Evolutionary conservation across 2,888 invertebrate species (phyloP).

Genomic region (Meteorus cinctellus): DNA sequence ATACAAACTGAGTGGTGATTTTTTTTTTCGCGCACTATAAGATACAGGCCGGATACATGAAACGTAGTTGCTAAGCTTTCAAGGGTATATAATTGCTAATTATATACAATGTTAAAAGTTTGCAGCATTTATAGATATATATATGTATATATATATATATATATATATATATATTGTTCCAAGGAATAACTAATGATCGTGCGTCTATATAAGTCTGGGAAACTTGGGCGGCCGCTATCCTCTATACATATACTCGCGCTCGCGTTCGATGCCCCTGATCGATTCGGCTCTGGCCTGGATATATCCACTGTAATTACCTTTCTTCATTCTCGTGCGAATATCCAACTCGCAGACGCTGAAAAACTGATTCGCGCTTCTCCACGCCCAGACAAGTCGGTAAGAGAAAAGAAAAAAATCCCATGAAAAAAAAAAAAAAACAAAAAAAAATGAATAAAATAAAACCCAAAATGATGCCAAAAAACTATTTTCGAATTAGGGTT

Average conservation of each 20-base stretch:
- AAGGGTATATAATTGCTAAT: conserved; percentile 25
- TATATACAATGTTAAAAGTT: conserved; percentile 16
- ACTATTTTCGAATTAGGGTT: background rate
- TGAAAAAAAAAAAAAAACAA: background rate
- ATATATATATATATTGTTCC: background rate
- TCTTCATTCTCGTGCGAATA: conserved; percentile 33
- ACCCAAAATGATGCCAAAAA: background rate
- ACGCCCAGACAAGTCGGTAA: background rate
- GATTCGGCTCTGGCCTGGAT: conserved; percentile 40
- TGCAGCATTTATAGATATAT: background rate
- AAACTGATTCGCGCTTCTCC: conserved; percentile 10
- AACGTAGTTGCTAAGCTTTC: background rate
- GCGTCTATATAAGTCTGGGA: conserved; percentile 18
- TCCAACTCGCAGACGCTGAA: conserved; percentile 19
- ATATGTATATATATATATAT: too few species aligned
- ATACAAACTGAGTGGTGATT: background rate
- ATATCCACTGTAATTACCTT: conserved; percentile 40
- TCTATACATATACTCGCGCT: background rate
- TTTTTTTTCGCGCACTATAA: background rate
- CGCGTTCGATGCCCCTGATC: conserved; percentile 37
- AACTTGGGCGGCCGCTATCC: background rate
- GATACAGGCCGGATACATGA: background rate
- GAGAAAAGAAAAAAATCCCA: background rate
- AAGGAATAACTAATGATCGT: conserved; percentile 32
- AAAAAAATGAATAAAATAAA: background rate